Conservation (phyloP, 2,113 vertebrate genomes). For the Zeus faber region DNA sequence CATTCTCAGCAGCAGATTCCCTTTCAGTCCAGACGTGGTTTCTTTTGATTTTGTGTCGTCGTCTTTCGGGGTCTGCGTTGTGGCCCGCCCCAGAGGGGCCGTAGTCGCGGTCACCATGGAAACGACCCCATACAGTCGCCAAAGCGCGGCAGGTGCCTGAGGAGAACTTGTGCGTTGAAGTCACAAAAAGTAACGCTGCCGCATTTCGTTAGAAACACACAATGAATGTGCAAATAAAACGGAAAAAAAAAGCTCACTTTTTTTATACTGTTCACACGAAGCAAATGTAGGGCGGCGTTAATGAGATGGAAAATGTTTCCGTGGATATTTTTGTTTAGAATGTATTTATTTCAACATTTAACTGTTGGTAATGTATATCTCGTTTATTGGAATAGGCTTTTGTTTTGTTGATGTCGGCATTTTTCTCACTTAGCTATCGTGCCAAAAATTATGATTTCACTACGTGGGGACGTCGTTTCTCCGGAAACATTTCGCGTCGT, state of each 20-base stretch:
- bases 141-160: conserved; percentile 69
- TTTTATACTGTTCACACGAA: conserved; percentile 68
- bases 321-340: conserved; percentile 52
- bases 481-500: no score
- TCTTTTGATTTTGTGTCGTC: conserved; percentile 20
- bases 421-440: conserved; percentile 62
- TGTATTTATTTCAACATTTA: conserved; percentile 49
- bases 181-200: conserved; percentile 62
- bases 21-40: conserved; percentile 39
- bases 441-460: conserved; percentile 46
- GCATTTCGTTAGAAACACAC: conserved; percentile 58
- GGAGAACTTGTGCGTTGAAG: conserved; percentile 65
- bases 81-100: no score
- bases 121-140: conserved; percentile 62
- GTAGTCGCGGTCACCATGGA: conserved; percentile 49
- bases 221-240: conserved; percentile 62
- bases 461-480: no score
- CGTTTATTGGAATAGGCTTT: conserved; percentile 60
- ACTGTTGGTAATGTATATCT: conserved; percentile 55
- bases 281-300: conserved; percentile 55
- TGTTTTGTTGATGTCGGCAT: no score
- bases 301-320: conserved; percentile 50
- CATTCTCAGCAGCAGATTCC: conserved; percentile 32
- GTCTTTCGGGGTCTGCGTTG: no score
- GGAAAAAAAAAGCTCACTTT: conserved; percentile 54